Base-by-base conservation (phyloP, 1,140 invertebrate genomes). In the Eueides isabella region DNA sequence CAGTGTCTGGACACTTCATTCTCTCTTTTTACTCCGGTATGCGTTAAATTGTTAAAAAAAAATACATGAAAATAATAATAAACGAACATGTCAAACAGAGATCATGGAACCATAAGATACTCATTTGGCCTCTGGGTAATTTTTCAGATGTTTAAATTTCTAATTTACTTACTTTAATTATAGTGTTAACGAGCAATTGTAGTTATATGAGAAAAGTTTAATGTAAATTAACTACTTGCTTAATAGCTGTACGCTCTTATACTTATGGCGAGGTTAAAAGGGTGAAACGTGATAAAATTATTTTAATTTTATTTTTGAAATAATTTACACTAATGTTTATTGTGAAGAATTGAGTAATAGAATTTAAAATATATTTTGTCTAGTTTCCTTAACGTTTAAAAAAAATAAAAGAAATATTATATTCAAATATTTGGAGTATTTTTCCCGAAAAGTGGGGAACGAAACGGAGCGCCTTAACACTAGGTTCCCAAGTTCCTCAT, bases 131-230 rank as follows among this genome's bases (percentile, higher is more conserved):
- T 55, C 23, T 55, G 30, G 55, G 67, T 30, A 23, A 69, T 69
- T 69, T 55, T 61, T 67, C 48, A 48, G 31, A n/a, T 31, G 7
- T 69, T 41, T 61, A 26, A 38, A 31, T 64, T 64, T 71, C 69
- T 65, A 71, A 71, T 44, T 48, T 64, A 38, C 29, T 44, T 48
- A 71, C 28, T 30, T 64, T 64, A 71, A 71, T 71, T 71, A 71
- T 31, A 31, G 41, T 44, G 35, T 71, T 71, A 71, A 71, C 65
- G 69, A 38, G 16, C 33, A 19, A 71, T 71, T 71, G 69, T 71
- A 71, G 69, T 71, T 12, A 38, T 44, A 71, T 71, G 62, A 23
- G 67, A 61, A 55, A 61, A 69, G 30, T 33, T 69, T 55, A 55
- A 55, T 12, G 11, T 55, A 14, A 23, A 55, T n/a, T 55, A 55